These are phyloP conservation scores for Hoplostethus mediterraneus DNA, from an alignment of 2,797 vertebrate species.

Conservation along the genomic window DNA sequence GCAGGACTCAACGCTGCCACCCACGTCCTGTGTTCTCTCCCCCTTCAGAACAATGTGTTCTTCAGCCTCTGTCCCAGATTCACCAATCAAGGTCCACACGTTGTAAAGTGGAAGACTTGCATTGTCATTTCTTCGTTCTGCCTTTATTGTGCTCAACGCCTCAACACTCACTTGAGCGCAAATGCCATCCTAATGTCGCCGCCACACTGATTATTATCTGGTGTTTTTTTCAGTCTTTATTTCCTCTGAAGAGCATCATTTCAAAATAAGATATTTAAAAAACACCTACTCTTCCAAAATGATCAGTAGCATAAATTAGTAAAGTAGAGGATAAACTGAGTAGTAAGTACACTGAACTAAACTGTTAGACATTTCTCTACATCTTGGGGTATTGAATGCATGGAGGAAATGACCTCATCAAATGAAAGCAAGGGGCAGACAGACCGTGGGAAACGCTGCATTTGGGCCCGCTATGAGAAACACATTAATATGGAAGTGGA, in stretches of 20 bases:
- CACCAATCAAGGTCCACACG: slow-evolving; percentile 39
- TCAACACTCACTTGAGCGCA: too few relatives aligned
- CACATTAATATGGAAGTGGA: slow-evolving; percentile 44
- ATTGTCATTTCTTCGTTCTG: slow-evolving; percentile 52
- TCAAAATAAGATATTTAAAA: too few relatives aligned
- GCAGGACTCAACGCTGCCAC: slow-evolving; percentile 58
- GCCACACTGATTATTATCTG: too few relatives aligned
- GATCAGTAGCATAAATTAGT: too few relatives aligned
- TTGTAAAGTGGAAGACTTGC: slow-evolving; percentile 38
- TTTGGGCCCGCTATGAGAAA: slow-evolving; percentile 41
- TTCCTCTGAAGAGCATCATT: too few relatives aligned
- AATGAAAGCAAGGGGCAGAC: slow-evolving; percentile 10
- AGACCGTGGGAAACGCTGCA: slow-evolving; percentile 32
- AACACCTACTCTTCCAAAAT: too few relatives aligned
- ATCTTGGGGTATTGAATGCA: too few relatives aligned
- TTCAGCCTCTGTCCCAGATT: slow-evolving; percentile 71
- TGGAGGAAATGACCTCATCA: slow-evolving; percentile 1
- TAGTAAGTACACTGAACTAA: too few relatives aligned
- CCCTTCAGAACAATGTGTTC: slow-evolving; percentile 67
- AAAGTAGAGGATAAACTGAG: too few relatives aligned
- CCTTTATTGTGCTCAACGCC: slow-evolving; percentile 25
- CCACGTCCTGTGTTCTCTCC: slow-evolving; percentile 49
- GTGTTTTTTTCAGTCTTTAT: too few relatives aligned
- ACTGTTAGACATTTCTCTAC: too few relatives aligned
- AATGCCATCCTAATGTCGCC: background rate